phyloP scores from a whole-genome alignment of 2,113 vertebrate species.

The Phaetusa simplex region DNA sequence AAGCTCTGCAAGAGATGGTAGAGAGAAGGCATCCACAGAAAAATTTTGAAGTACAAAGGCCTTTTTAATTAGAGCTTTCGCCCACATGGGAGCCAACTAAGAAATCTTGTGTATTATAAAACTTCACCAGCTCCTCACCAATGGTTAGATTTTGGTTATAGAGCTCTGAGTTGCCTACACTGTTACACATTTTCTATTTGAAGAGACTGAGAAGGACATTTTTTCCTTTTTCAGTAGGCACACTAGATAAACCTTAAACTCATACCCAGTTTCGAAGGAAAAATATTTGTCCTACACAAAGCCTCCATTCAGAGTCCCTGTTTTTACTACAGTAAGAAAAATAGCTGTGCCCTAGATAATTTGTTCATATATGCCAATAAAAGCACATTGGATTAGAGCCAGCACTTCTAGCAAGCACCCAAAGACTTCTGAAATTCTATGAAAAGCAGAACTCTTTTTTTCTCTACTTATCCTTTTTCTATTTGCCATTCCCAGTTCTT shows the following conservation, averaged over 20 bases:
- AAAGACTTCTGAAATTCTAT: slow-evolving; percentile 2
- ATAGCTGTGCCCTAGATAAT: slow-evolving; percentile 54
- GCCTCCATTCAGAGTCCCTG: slow-evolving; percentile 46
- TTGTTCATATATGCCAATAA: slow-evolving; percentile 54
- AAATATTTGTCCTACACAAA: slow-evolving; percentile 61
- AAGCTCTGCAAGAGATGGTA: not conserved
- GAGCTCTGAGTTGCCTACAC: not conserved
- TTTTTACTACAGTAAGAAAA: slow-evolving; percentile 61
- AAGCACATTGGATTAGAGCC: slow-evolving; percentile 47
- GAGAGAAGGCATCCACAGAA: not conserved
- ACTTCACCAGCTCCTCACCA: not conserved
- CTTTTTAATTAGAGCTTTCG: not conserved
- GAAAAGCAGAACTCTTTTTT: not conserved
- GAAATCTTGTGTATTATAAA: not conserved
- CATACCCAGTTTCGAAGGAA: not conserved
- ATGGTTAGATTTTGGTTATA: not conserved
- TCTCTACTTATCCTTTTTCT: not conserved
- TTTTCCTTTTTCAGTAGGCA: not conserved
- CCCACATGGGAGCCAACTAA: not conserved
- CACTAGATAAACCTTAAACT: slow-evolving; percentile 41
- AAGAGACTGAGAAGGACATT: not conserved
- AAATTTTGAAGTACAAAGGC: not conserved
- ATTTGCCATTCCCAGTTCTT: not conserved
- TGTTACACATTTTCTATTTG: not conserved
- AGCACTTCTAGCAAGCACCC: slow-evolving; percentile 32